Base-by-base conservation (phyloP, 2,113 vertebrate genomes). In the Callopanchax toddi region DNA sequence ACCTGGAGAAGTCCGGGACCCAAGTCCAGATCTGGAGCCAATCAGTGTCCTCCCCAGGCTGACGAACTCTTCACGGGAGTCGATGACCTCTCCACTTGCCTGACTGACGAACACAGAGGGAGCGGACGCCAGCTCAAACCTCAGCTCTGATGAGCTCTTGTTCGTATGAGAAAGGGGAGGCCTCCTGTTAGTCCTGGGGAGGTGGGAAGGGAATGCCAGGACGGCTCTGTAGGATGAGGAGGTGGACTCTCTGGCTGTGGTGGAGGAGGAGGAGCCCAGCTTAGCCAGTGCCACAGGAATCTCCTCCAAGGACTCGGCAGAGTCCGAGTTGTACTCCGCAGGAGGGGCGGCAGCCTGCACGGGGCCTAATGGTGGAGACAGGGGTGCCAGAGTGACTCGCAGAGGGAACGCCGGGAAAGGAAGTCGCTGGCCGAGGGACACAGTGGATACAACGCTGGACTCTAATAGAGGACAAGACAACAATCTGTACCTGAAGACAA, bases 301-400 rank as follows among this genome's bases (percentile, higher is more conserved):
- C 87, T 97, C 95, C 63, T 97, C 93, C 93, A 96, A 81, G 55
- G 95, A 95, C 72, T 98, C 95, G 0, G 94, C 92, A 0, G 95
- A 96, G 76, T 95, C 92, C 0, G 95, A 96, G 71, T 93, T 93
- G 90, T 91, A 95, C 52, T 95, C 92, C 20, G 89, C 89, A 0
- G 94, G 91, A 11, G 91, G 89, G 6, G 90, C 94, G 0, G 91
- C 89, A 0, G 91, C 90, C 68, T 87, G 93, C 40, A 94, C 74
- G 0, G 88, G 63, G 9, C 25, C 76, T 0, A 40, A 2, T 11
- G 58, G 0, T 0, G 67, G 81, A 29, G 85, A 67, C 67, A 86
- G 49, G 0, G 81, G 79, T 42, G 87, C 88, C 40, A 89, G 71
- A 34, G 80, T 67, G 52, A 86, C 71, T 71, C 86, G 83, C 68